These are phyloP conservation scores for Melangyna quadrimaculata DNA, from an alignment of 2,888 invertebrate genomes.

Conservation along the genomic window DNA sequence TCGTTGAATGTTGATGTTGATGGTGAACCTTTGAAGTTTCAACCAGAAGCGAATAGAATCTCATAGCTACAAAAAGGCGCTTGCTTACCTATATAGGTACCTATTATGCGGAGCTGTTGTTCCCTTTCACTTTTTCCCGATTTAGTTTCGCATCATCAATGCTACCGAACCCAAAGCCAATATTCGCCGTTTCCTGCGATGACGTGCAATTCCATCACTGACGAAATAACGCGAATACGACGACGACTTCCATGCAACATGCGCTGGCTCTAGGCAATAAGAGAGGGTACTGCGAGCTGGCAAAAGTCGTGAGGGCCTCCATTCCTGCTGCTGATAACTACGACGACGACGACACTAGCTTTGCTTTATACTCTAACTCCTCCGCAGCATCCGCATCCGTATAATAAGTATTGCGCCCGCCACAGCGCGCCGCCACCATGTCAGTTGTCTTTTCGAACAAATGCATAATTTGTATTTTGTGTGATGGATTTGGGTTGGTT, in stretches of 20 bases:
- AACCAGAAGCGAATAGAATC: slow-evolving; percentile 52
- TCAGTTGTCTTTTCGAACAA: slow-evolving; percentile 18
- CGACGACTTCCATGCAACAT: neutral
- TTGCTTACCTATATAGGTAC: neutral
- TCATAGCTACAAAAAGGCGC: slow-evolving; percentile 28
- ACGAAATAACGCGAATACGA: slow-evolving; percentile 18
- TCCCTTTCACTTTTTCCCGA: slow-evolving; percentile 59
- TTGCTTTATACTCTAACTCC: slow-evolving; percentile 1
- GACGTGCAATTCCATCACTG: slow-evolving; percentile 20
- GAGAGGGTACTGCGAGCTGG: neutral
- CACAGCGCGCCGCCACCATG: neutral
- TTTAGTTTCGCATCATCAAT: slow-evolving; percentile 58
- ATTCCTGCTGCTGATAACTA: slow-evolving; percentile 14
- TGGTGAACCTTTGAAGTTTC: slow-evolving; percentile 1
- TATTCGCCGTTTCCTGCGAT: slow-evolving; percentile 23
- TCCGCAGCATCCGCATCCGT: slow-evolving; percentile 24
- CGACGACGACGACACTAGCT: slow-evolving; percentile 5
- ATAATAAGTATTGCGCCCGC: neutral
- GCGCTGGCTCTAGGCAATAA: slow-evolving; percentile 18
- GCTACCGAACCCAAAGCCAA: slow-evolving; percentile 51
- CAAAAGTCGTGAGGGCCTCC: slow-evolving; percentile 45
- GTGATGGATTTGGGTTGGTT: slow-evolving; percentile 67
- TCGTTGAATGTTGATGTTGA: no score
- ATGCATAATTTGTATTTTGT: slow-evolving; percentile 62
- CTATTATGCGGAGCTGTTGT: neutral